These are phyloP conservation scores for Theristicus caerulescens DNA, from an alignment of 2,113 vertebrate genomes.

Conservation along the genomic window DNA sequence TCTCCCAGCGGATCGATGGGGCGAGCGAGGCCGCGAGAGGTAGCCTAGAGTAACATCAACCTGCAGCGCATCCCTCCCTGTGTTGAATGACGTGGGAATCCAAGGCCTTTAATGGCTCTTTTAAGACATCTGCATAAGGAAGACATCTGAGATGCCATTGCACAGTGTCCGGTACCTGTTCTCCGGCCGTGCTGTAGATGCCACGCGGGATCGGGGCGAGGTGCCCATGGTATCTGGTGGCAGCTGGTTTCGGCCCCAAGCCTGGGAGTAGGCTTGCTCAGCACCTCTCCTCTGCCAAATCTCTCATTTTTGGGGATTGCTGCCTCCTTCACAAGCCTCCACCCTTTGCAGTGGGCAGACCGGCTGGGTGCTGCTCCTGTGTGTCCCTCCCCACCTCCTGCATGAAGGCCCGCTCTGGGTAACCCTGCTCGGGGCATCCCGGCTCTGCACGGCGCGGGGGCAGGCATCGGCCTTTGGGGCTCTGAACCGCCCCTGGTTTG, in stretches of 20 bases:
- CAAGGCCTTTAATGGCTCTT: rapidly evolving
- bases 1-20: rapidly evolving
- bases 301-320: neutral
- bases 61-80: neutral
- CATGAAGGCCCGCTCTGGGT: neutral
- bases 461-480: neutral
- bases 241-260: neutral
- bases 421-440: neutral
- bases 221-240: neutral
- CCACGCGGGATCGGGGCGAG: rapidly evolving
- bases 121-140: rapidly evolving
- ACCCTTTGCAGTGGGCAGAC: neutral
- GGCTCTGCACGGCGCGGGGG: rapidly evolving
- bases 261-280: neutral
- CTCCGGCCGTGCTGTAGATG: neutral
- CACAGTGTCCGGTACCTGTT: rapidly evolving
- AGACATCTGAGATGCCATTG: rapidly evolving
- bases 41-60: neutral
- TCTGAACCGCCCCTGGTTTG: neutral
- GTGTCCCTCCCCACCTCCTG: neutral
- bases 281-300: neutral
- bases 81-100: rapidly evolving
- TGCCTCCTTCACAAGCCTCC: neutral
- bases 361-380: neutral
- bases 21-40: rapidly evolving